A percentile compares a stretch with the other conserved stretches of the same genome.
Evolutionary conservation across 2,113 vertebrate genomes (phyloP).

Genomic region (Rutilus rutilus): DNA sequence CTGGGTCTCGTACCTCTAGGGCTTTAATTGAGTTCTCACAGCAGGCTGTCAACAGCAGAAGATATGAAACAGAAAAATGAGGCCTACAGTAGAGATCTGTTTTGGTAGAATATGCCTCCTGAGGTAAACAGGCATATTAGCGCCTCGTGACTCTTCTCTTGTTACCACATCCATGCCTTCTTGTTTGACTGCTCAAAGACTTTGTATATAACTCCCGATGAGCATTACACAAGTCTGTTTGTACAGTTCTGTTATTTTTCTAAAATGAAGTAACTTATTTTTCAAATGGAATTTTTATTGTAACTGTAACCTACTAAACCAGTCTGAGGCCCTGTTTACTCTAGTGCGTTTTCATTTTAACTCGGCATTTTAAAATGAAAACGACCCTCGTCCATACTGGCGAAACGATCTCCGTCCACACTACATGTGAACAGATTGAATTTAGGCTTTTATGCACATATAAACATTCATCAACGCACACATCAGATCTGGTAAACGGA

Average conservation of each 20-base stretch:
- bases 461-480: no score
- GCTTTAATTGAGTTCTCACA: slow-evolving; percentile 24
- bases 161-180: neutral
- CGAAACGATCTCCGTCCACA: no score
- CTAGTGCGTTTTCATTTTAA: no score
- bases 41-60: slow-evolving; percentile 5
- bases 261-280: neutral
- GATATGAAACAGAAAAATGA: slow-evolving; percentile 14
- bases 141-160: neutral
- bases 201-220: neutral
- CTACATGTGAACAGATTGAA: no score
- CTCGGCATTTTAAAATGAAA: no score
- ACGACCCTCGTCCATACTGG: no score
- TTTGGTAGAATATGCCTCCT: neutral
- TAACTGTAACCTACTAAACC: neutral
- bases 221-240: neutral
- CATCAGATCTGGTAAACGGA: no score
- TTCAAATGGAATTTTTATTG: neutral
- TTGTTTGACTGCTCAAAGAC: slow-evolving; percentile 8
- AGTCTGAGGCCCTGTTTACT: neutral
- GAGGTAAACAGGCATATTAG: slow-evolving; percentile 3
- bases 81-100: slow-evolving; percentile 18
- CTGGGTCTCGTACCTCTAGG: neutral
- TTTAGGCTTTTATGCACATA: no score
- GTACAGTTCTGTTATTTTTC: neutral